Evolutionary conservation across 2,113 vertebrate species (phyloP).

Genomic region (Chaenogobius annularis): DNA sequence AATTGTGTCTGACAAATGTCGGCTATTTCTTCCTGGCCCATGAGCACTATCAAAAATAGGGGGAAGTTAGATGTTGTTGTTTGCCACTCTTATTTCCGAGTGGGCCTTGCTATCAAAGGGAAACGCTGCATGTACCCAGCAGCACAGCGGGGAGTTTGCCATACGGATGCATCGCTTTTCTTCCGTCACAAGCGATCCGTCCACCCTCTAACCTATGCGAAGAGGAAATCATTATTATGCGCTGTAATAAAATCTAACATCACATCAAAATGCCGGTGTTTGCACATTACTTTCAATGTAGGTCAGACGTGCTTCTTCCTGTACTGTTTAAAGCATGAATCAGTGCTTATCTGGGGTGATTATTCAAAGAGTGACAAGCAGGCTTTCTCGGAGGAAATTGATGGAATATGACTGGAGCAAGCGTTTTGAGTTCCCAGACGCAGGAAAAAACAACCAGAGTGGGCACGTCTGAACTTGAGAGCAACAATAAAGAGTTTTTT

Average conservation of each 20-base stretch:
- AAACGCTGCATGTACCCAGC: slow-evolving; percentile 36
- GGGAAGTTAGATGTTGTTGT: slow-evolving; percentile 54
- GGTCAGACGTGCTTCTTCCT: slow-evolving; percentile 44
- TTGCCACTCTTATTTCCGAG: slow-evolving; percentile 41
- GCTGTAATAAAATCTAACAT: slow-evolving; percentile 19
- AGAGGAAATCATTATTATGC: slow-evolving; percentile 37
- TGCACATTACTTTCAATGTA: slow-evolving; percentile 53
- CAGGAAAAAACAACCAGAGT: slow-evolving; percentile 6
- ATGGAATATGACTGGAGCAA: slow-evolving; percentile 74
- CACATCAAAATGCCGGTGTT: slow-evolving; percentile 55
- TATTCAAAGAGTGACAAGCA: slow-evolving; percentile 61
- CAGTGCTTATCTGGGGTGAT: slow-evolving; percentile 57
- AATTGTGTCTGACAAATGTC: slow-evolving; percentile 16
- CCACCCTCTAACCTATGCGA: slow-evolving; percentile 17
- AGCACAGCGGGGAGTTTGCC: slow-evolving; percentile 37
- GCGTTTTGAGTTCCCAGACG: slow-evolving; percentile 39
- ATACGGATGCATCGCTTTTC: slow-evolving; percentile 41
- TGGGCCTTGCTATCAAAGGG: slow-evolving; percentile 48
- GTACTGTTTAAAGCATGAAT: slow-evolving; percentile 51
- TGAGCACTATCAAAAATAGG: slow-evolving; percentile 31
- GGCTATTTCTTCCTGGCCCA: slow-evolving; percentile 39
- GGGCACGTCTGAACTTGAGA: slow-evolving; percentile 70
- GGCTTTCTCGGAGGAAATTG: slow-evolving; percentile 63
- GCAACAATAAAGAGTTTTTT: slow-evolving; percentile 52
- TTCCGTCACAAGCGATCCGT: slow-evolving; percentile 54